Evolutionary conservation across 2,888 invertebrate genomes (phyloP).

Genomic region (Camptogramma bilineatum): DNA sequence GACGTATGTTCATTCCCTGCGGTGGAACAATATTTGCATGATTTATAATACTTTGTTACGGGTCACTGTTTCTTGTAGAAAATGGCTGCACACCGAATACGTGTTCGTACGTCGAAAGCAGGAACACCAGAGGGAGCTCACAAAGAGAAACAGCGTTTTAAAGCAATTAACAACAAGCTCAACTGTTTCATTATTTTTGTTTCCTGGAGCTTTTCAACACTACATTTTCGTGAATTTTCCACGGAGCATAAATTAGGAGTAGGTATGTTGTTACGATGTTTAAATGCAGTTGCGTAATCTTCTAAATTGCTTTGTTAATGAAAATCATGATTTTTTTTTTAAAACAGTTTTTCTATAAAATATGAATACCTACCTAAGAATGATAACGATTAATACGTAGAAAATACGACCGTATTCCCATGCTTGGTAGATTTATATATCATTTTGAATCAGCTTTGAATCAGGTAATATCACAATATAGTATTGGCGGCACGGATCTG

Average conservation of each 20-base stretch:
- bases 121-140: constrained; percentile 18
- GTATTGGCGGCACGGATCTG: too few relatives aligned
- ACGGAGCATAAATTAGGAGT: constrained; percentile 1
- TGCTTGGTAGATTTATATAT: too few relatives aligned
- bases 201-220: constrained; percentile 10
- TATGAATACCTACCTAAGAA: too few relatives aligned
- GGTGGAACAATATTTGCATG: too few relatives aligned
- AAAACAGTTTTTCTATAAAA: neutral
- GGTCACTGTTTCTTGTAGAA: neutral
- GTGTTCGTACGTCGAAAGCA: constrained; percentile 18
- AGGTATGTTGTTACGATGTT: neutral
- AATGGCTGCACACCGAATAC: neutral
- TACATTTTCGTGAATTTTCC: constrained; percentile 12
- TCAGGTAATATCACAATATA: too few relatives aligned
- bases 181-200: constrained; percentile 23
- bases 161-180: constrained; percentile 22
- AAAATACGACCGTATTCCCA: too few relatives aligned
- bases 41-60: too few relatives aligned
- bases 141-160: constrained; percentile 28
- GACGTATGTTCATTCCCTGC: too few relatives aligned
- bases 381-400: too few relatives aligned
- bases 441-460: too few relatives aligned
- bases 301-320: neutral
- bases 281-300: neutral
- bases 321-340: neutral